Evolutionary conservation across 92 coral and sea anemone species (phyloP).

Genomic region (Heliopora coerulea): DNA sequence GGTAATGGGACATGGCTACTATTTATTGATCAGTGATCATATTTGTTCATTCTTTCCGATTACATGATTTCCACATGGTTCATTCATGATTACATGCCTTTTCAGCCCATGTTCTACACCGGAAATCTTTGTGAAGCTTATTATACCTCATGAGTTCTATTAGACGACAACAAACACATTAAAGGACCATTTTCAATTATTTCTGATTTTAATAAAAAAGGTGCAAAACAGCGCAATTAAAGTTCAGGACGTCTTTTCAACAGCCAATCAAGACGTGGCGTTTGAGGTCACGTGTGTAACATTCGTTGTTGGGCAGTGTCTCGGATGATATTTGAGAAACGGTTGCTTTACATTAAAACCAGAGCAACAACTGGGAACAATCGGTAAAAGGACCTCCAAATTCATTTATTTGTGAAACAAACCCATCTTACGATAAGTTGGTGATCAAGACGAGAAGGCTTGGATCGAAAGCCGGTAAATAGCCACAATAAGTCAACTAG

Average conservation of each 20-base stretch:
- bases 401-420: too few relatives aligned
- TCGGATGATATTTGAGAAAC: not conserved
- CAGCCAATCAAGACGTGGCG: conserved; percentile 16
- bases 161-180: conserved; percentile 39
- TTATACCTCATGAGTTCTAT: conserved; percentile 13
- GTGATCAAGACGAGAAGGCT: too few relatives aligned
- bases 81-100: too few relatives aligned
- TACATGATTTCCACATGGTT: too few relatives aligned
- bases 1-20: too few relatives aligned
- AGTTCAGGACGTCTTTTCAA: not conserved
- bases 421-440: too few relatives aligned
- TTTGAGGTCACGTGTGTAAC: conserved; percentile 11
- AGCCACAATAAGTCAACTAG: too few relatives aligned
- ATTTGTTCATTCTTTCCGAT: too few relatives aligned
- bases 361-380: not conserved
- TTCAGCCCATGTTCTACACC: too few relatives aligned
- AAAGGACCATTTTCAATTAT: conserved; percentile 28
- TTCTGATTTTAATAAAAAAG: conserved; percentile 30
- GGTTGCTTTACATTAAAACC: not conserved
- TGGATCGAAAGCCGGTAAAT: too few relatives aligned
- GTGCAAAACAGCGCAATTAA: conserved; percentile 36
- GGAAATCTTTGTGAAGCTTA: not conserved
- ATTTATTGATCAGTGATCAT: too few relatives aligned
- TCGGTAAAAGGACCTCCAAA: not conserved
- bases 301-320: not conserved